Conservation (phyloP, 2,113 vertebrate genomes). For the Macquaria australasica region DNA sequence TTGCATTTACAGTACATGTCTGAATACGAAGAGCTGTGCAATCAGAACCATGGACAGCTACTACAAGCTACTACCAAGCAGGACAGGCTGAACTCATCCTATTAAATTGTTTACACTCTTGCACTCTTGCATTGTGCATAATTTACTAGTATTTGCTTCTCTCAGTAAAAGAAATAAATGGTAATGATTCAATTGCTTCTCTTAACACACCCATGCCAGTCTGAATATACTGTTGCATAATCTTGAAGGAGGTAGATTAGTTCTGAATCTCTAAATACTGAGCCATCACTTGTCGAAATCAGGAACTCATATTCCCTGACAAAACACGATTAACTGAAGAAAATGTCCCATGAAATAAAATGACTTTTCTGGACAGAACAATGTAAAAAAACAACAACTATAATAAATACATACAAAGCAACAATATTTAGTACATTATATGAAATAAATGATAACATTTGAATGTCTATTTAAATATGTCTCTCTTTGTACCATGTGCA, state of each 20-base stretch:
- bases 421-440: not conserved
- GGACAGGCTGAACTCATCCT: not conserved
- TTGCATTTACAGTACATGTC: not conserved
- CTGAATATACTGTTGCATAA: not conserved
- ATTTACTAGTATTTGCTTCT: not conserved
- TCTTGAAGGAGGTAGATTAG: not conserved
- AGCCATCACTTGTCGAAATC: not conserved
- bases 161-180: not conserved
- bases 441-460: not conserved
- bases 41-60: slow-evolving; percentile 52
- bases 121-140: too few species aligned
- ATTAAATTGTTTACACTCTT: not conserved
- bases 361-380: not conserved
- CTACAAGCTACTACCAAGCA: not conserved
- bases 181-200: not conserved
- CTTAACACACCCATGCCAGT: not conserved
- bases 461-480: not conserved
- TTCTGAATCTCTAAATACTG: not conserved
- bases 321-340: not conserved
- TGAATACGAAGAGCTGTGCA: not conserved
- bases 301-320: not conserved
- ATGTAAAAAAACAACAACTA: too few species aligned
- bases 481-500: not conserved
- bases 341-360: not conserved
- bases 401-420: not conserved